These are phyloP conservation scores for Eumerus sabulonum DNA, from an alignment of 2,888 invertebrate genomes.

Conservation along the genomic window DNA sequence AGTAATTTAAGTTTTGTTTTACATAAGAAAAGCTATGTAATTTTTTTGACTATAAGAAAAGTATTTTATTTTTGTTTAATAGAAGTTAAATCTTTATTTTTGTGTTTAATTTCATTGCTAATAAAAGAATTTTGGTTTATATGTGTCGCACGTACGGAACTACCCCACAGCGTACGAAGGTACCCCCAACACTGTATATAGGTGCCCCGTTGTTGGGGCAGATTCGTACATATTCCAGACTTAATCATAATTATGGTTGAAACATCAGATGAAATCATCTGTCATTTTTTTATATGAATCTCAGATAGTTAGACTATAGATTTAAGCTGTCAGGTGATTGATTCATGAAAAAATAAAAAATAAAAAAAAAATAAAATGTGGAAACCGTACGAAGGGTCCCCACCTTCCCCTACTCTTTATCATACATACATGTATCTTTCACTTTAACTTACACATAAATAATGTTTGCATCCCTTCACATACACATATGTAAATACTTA, in stretches of 20 bases:
- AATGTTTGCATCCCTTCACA: too few relatives aligned
- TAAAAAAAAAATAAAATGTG: conserved; percentile 4
- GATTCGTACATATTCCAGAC: conserved; percentile 13
- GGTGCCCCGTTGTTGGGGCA: conserved; percentile 9
- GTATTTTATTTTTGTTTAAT: conserved; percentile 31
- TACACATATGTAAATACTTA: too few relatives aligned
- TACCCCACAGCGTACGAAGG: conserved; percentile 19
- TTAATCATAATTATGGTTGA: conserved; percentile 16
- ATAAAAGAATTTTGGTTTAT: conserved; percentile 17
- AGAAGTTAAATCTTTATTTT: conserved; percentile 24
- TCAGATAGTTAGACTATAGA: conserved; percentile 12
- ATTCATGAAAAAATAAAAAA: conserved; percentile 22
- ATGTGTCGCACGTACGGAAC: conserved; percentile 27
- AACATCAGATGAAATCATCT: conserved; percentile 11
- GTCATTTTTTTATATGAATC: conserved; percentile 10
- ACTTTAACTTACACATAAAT: too few relatives aligned
- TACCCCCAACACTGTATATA: conserved; percentile 19
- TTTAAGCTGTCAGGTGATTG: conserved; percentile 19
- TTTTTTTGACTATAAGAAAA: conserved; percentile 23
- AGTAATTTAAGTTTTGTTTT: conserved; percentile 33
- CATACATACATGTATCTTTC: too few relatives aligned
- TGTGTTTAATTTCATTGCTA: conserved; percentile 3
- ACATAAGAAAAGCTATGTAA: conserved; percentile 25
- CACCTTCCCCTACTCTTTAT: not conserved
- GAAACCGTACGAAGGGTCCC: conserved; percentile 3